Conservation (phyloP, 2,797 vertebrate genomes). For the Poeciliopsis presidionis region DNA sequence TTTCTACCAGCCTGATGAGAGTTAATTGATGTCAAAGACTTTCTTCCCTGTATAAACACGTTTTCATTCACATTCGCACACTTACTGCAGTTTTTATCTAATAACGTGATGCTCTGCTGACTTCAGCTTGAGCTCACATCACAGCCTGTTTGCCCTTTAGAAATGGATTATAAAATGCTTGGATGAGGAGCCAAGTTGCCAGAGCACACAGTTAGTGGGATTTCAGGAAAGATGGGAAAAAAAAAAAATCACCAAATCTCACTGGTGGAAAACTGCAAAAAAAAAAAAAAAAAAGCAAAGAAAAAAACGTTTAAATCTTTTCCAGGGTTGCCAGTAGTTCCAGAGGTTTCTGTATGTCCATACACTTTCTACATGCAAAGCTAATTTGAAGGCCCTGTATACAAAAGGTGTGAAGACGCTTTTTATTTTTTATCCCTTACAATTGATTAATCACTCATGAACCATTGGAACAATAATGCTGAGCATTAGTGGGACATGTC, state of each 20-base stretch:
- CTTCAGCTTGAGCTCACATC: slow-evolving; percentile 21
- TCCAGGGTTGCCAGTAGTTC: not conserved
- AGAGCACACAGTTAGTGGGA: not conserved
- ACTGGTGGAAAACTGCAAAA: not conserved
- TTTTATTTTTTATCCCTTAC: not conserved
- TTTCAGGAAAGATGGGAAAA: not conserved
- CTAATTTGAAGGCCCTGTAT: not conserved
- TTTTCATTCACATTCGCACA: slow-evolving; percentile 37
- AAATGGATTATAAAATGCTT: not conserved
- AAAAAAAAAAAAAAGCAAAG: not conserved
- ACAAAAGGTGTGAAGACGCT: not conserved
- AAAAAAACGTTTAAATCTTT: not conserved
- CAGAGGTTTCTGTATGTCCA: not conserved
- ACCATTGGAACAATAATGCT: slow-evolving; percentile 4
- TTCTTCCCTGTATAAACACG: slow-evolving; percentile 38
- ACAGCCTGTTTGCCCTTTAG: slow-evolving; percentile 13
- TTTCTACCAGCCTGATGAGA: slow-evolving; percentile 48
- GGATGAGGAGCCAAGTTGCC: not conserved
- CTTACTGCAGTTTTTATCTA: slow-evolving; percentile 23
- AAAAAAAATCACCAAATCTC: not conserved
- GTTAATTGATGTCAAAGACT: slow-evolving; percentile 72
- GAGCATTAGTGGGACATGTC: slow-evolving; percentile 28
- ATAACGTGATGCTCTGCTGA: slow-evolving; percentile 7
- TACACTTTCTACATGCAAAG: not conserved
- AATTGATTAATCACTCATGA: slow-evolving; percentile 11